Percentiles rank a stretch among this genome's conserved stretches.
These are phyloP conservation scores for Drusus annulatus DNA, from an alignment of 1,140 invertebrate genomes.

Conservation along the genomic window DNA sequence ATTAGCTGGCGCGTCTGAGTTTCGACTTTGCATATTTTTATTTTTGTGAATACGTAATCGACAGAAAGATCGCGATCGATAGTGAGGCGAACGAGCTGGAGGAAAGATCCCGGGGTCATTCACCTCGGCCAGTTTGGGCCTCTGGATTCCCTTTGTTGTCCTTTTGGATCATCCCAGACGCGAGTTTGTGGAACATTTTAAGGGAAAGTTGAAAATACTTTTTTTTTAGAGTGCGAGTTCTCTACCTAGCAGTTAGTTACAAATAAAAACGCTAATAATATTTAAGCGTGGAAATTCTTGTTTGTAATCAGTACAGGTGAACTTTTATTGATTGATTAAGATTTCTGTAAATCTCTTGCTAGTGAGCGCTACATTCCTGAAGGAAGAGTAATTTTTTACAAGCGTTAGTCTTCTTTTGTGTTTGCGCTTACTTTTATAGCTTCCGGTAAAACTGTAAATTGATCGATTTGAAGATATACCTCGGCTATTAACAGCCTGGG, in stretches of 20 bases:
- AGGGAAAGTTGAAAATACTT: too few species aligned
- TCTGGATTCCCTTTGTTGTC: not conserved
- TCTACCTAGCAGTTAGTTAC: too few species aligned
- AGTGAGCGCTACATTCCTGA: not conserved
- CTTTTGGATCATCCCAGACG: not conserved
- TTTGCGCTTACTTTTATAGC: not conserved
- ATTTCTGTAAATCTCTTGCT: too few species aligned
- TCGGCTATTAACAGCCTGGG: not conserved
- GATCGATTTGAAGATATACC: not conserved
- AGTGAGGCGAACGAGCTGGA: not conserved
- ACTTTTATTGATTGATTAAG: too few species aligned
- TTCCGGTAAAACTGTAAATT: constrained; percentile 17
- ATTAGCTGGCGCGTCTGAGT: not conserved
- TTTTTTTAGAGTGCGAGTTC: too few species aligned
- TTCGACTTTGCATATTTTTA: constrained; percentile 7
- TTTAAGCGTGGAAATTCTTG: too few species aligned
- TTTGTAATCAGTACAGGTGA: too few species aligned
- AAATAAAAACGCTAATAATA: too few species aligned
- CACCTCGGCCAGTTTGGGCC: not conserved
- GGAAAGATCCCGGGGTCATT: constrained; percentile 16
- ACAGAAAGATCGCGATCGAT: not conserved
- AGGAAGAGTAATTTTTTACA: not conserved
- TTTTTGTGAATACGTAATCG: constrained; percentile 40
- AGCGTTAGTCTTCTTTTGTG: not conserved
- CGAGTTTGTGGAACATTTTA: not conserved